A percentile compares a stretch with the other conserved stretches of the same genome.
phyloP scores from a whole-genome alignment of 2,113 vertebrate species.

The Dicrurus megarhynchus region DNA sequence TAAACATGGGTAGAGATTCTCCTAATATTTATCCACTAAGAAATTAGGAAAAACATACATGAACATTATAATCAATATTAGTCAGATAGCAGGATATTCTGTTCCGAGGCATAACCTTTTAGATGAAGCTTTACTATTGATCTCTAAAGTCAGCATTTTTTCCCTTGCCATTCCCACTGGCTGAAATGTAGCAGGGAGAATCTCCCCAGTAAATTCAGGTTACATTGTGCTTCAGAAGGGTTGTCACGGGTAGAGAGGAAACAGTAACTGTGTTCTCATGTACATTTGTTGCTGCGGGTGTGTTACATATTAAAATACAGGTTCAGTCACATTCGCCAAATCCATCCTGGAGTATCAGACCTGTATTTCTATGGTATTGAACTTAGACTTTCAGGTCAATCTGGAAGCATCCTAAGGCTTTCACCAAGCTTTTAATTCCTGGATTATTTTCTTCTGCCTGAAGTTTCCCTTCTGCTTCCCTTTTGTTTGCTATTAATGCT shows the following conservation, averaged over 20 bases:
- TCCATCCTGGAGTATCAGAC: background rate
- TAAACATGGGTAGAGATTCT: background rate
- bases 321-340: background rate
- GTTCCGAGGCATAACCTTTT: background rate
- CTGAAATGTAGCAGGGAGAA: background rate
- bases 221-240: background rate
- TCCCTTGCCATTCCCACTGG: background rate
- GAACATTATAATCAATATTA: background rate
- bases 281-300: background rate
- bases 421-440: constrained; percentile 43
- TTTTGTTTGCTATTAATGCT: constrained; percentile 60
- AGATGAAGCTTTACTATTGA: background rate
- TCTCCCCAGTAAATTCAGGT: background rate
- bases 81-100: background rate
- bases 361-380: background rate
- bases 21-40: background rate
- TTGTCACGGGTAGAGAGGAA: background rate
- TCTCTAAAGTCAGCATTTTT: background rate
- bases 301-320: background rate
- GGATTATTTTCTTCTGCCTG: constrained; percentile 47
- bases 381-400: background rate
- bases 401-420: constrained; percentile 40
- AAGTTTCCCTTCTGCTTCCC: constrained; percentile 54
- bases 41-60: background rate
- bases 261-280: background rate